Base-by-base conservation (phyloP, 2,888 invertebrate species). In the Micropterix aruncella region DNA sequence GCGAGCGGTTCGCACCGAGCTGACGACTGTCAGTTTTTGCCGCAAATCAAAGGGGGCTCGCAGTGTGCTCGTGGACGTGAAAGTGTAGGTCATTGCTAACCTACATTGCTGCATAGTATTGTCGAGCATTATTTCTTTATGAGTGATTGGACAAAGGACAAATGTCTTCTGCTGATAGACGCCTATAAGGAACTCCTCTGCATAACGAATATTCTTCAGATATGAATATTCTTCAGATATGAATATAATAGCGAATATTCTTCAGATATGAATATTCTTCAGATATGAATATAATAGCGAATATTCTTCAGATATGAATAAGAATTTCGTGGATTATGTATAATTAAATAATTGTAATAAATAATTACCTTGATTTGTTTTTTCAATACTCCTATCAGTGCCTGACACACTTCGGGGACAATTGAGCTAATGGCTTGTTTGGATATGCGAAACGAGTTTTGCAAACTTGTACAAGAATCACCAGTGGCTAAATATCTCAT, bases 21-120 rank as follows among this genome's bases (percentile, higher is more conserved):
- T 41, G 44, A 46, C 41, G 47, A 40, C 46, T 47, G 49, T 49
- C 45, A 44, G 44, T 47, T 48, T 49, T 48, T 46, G 48, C 40
- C 39, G 40, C 50, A 45, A 40, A 45, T 41, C 45, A 46, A 47
- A 48, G 47, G 47, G 43, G 40, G 46, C 43, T 46, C 46, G 46
- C 44, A 46, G 42, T 46, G 47, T 43, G 42, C 44, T 47, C 44
- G 40, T 44, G 47, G 46, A 47, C 49, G 45, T 46, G 42, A 44
- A 18, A 42, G 42, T 27, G 46, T 27, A 27, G 7, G 7, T n/a
- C 12, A 27, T 9, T 27, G n/a, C 12, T 27, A 7, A 27, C n/a
- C n/a, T n/a, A n/a, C n/a, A n/a, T n/a, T n/a, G n/a, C n/a, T n/a
- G n/a, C n/a, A n/a, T n/a, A n/a, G n/a, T n/a, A n/a, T n/a, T n/a